Percentiles rank a stretch among this genome's conserved stretches.
phyloP scores from a whole-genome alignment of 2,888 invertebrate species.

The Drosophila nigricruria region DNA sequence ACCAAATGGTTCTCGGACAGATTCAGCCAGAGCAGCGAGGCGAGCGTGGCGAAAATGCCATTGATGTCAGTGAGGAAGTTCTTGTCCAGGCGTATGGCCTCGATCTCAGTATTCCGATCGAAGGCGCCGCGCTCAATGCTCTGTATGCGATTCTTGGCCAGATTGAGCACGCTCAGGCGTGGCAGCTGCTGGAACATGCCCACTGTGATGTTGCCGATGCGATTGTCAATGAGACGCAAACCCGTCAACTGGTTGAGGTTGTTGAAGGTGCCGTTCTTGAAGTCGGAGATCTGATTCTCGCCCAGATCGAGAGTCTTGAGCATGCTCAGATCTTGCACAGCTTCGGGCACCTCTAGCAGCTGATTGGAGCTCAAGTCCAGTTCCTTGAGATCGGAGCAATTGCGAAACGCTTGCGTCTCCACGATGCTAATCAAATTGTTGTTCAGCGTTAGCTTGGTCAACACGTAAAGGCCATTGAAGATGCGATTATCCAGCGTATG shows the following conservation, averaged over 20 bases:
- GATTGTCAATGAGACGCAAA: slow-evolving; percentile 94
- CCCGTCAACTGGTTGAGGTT: slow-evolving; percentile 95
- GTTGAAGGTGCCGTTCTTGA: slow-evolving; percentile 93
- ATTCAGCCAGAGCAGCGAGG: slow-evolving; percentile 94
- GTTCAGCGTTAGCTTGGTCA: slow-evolving; percentile 93
- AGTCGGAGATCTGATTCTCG: slow-evolving; percentile 94
- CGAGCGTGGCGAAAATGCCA: slow-evolving; percentile 93
- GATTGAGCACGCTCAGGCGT: slow-evolving; percentile 93
- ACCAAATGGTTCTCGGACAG: slow-evolving; percentile 95
- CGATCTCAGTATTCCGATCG: slow-evolving; percentile 91
- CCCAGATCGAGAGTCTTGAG: slow-evolving; percentile 95
- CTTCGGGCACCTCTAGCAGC: slow-evolving; percentile 92
- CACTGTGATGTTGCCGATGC: slow-evolving; percentile 92
- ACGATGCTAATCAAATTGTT: slow-evolving; percentile 93
- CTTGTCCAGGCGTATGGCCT: slow-evolving; percentile 94
- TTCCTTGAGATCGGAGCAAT: slow-evolving; percentile 95
- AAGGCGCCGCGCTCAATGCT: slow-evolving; percentile 94
- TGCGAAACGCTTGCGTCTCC: slow-evolving; percentile 93
- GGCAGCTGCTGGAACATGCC: slow-evolving; percentile 95
- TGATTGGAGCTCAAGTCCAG: slow-evolving; percentile 95
- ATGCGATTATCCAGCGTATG: slow-evolving; percentile 92
- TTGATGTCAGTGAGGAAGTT: slow-evolving; percentile 95
- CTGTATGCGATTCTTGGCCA: slow-evolving; percentile 95
- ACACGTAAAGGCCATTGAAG: slow-evolving; percentile 93
- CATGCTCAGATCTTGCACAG: slow-evolving; percentile 92